Base-by-base conservation (phyloP, 2,888 invertebrate species). In the Saturnia pavonia region DNA sequence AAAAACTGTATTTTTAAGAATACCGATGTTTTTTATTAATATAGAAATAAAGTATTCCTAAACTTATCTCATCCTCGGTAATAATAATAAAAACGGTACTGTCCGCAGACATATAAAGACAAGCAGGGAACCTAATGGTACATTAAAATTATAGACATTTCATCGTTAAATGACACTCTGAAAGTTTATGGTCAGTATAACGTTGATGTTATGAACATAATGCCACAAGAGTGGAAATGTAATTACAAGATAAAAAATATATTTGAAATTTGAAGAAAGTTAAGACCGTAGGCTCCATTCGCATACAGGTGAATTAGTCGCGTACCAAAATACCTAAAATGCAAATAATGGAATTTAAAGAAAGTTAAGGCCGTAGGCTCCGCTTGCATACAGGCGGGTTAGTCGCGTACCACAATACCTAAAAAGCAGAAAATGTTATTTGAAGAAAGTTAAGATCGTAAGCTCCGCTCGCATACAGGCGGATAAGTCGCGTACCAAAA, bases 141-240 rank as follows among this genome's bases (percentile, higher is more conserved):
- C 88, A 88, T 91, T 88, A 90, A 91, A 90, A 78, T 86, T 88
- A 86, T 85, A 85, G 83, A 80, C 82, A 79, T 83, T 86, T 82
- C 77, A 82, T 82, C 85, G 82, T 83, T 85, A 83, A 88, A 89
- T 80, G 83, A 79, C 80, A 79, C 80, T 81, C 74, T 74, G 73
- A 79, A 81, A 77, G 82, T 88, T 90, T 87, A 91, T 79, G 85
- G 80, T 78, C 81, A 79, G 80, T 83, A 81, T 79, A 81, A 80
- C 65, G 72, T 72, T 72, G 67, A 70, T 43, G 70, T 74, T 67
- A 71, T 72, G 12, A 66, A 67, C 42, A 67, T 54, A 42, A 51
- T 19, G 25, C 12, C 57, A 14, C 14, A 60, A 60, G 14, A 27
- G 25, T 60, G 27, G 27, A 60, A 60, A 60, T 60, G 25, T 60